These are phyloP conservation scores for Neolamprologus sp. DNA, from an alignment of 2,113 vertebrate genomes.

Conservation along the genomic window DNA sequence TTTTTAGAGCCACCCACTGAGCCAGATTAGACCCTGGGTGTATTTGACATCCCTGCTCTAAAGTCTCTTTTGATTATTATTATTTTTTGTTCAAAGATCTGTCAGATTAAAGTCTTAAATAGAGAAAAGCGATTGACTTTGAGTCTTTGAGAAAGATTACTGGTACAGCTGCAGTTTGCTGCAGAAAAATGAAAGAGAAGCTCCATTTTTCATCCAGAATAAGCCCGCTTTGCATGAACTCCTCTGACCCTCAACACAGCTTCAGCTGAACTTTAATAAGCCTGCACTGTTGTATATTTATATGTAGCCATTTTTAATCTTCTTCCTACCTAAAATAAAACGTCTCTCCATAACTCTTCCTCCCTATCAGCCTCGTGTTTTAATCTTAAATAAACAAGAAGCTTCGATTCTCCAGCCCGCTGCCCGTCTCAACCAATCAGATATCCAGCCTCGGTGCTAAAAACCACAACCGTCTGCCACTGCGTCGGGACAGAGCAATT, in stretches of 20 bases:
- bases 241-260: background rate
- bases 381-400: conserved; percentile 34
- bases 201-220: background rate
- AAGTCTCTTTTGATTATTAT: background rate
- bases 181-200: background rate
- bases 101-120: background rate
- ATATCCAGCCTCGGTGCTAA: background rate
- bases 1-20: background rate
- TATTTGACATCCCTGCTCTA: background rate
- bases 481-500: conserved; percentile 55
- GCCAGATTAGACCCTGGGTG: background rate
- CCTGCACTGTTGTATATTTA: background rate
- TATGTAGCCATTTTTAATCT: conserved; percentile 1
- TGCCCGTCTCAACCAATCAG: conserved; percentile 16
- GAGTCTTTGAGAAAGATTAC: background rate
- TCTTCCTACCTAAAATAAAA: background rate
- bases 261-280: background rate
- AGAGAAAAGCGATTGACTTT: background rate
- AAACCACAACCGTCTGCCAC: conserved; percentile 37
- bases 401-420: background rate
- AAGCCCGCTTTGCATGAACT: background rate
- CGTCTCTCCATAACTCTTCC: conserved; percentile 34
- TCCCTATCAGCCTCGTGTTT: conserved; percentile 16
- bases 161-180: background rate
- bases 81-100: background rate